A percentile compares a stretch with the other conserved stretches of the same genome.
phyloP scores from a whole-genome alignment of 2,888 invertebrate genomes.

The Drosophila merina region DNA sequence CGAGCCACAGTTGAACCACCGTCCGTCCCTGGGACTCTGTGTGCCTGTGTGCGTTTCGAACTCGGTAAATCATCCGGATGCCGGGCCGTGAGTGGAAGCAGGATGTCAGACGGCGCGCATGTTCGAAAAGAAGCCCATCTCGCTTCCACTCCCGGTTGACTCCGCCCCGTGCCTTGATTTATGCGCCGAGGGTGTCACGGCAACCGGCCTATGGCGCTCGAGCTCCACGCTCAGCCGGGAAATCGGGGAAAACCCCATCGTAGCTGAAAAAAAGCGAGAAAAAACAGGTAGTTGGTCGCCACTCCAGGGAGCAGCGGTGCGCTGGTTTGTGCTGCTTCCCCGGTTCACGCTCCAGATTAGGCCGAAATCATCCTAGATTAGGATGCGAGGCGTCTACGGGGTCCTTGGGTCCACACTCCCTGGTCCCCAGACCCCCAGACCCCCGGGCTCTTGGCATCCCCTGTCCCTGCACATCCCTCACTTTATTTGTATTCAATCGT shows the following conservation, averaged over 20 bases:
- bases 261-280: conserved; percentile 32
- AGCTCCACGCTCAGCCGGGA: conserved; percentile 32
- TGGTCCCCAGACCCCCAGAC: conserved; percentile 50
- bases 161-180: conserved; percentile 79
- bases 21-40: not conserved
- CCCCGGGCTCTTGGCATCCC: conserved; percentile 10
- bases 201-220: conserved; percentile 69
- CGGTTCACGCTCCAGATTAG: conserved; percentile 77
- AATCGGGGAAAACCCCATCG: conserved; percentile 30
- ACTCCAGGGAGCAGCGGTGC: conserved; percentile 23
- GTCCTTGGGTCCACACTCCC: conserved; percentile 22
- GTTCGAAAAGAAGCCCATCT: conserved; percentile 53
- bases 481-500: conserved; percentile 83
- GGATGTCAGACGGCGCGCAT: conserved; percentile 47
- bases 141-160: conserved; percentile 48
- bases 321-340: conserved; percentile 18
- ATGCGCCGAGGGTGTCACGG: conserved; percentile 71
- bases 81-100: conserved; percentile 45
- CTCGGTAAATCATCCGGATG: conserved; percentile 75
- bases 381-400: conserved; percentile 45
- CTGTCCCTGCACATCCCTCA: conserved; percentile 35
- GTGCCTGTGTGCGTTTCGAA: conserved; percentile 68
- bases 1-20: conserved; percentile 13
- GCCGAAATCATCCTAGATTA: conserved; percentile 80
- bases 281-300: conserved; percentile 79